Conservation (phyloP, 2,888 invertebrate species). For the Leptothorax acervorum region DNA sequence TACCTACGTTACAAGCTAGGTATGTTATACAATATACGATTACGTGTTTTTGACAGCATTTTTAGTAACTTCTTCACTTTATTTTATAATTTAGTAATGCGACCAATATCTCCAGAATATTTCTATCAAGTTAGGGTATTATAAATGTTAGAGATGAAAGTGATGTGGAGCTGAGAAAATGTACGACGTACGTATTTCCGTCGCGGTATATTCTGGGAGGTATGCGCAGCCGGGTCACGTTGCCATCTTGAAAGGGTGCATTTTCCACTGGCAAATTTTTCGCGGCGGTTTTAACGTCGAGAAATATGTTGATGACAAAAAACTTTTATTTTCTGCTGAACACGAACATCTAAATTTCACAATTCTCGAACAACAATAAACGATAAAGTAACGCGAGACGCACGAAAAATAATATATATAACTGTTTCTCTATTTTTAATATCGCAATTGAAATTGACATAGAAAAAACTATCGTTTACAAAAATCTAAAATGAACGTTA, state of each 20-base stretch:
- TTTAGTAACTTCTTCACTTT: background rate
- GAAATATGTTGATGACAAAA: background rate
- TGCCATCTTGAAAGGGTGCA: constrained; percentile 61
- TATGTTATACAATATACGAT: background rate
- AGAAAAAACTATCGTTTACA: background rate
- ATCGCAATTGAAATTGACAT: background rate
- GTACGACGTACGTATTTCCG: constrained; percentile 76
- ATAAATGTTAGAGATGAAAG: constrained; percentile 67
- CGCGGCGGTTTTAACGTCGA: background rate
- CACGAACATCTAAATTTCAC: background rate
- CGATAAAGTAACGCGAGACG: background rate
- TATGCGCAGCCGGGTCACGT: constrained; percentile 68
- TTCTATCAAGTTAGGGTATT: constrained; percentile 43
- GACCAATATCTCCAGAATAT: constrained; percentile 10
- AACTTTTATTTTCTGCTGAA: background rate
- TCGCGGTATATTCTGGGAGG: constrained; percentile 80
- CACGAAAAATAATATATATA: background rate
- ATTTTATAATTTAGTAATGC: constrained; percentile 12
- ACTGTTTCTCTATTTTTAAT: background rate
- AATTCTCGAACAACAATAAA: background rate
- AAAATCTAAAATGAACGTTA: constrained; percentile 24
- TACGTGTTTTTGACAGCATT: background rate
- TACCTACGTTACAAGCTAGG: background rate
- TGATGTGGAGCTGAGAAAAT: constrained; percentile 59
- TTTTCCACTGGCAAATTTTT: constrained; percentile 68